Base-by-base conservation (phyloP, 2,113 vertebrate genomes). In the Coturnix japonica region DNA sequence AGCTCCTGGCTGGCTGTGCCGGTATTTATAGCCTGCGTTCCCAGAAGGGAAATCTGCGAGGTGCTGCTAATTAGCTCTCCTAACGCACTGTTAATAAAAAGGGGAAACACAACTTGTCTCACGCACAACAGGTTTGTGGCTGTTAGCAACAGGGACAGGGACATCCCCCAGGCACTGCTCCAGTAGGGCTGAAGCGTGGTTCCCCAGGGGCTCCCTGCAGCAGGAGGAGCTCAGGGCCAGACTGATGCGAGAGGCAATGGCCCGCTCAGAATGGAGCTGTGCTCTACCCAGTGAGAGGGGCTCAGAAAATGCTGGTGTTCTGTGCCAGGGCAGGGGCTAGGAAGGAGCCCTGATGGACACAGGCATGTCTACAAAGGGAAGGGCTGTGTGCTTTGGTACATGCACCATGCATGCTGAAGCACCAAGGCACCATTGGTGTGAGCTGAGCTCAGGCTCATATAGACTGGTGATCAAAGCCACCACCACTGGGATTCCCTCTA, bases 31-130 rank as follows among this genome's bases (percentile, higher is more conserved):
- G 90, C 60, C 79, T 56, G 51, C 28, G 77, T 79, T 94, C 90
- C 79, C 89, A 91, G 67, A 85, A 76, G 75, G 85, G 75, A 91
- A 92, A 82, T 70, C 91, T 82, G 67, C 46, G 76, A 89, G 89
- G 81, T 95, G 87, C 43, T 0, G 0, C 71, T 94, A 85, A 95
- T 95, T 87, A 91, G 44, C 70, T 87, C 69, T 91, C 67, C 72
- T 82, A 85, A 94, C 66, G 17, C 74, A 65, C 81, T 85, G 56
- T 39, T 94, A 95, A 94, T 82, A 94, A 76, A 72, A 87, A 87
- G 49, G 33, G 74, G 87, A 89, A 93, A 80, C 59, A 72, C 28
- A 22, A 89, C 63, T 56, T 75, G 35, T 31, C 57, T 89, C 23
- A 7, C 20, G n/a, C 87, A 49, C 69, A 86, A 69, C 84, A 85